Conservation (phyloP, 2,888 invertebrate genomes). For the Siphonodentalium dalli region DNA sequence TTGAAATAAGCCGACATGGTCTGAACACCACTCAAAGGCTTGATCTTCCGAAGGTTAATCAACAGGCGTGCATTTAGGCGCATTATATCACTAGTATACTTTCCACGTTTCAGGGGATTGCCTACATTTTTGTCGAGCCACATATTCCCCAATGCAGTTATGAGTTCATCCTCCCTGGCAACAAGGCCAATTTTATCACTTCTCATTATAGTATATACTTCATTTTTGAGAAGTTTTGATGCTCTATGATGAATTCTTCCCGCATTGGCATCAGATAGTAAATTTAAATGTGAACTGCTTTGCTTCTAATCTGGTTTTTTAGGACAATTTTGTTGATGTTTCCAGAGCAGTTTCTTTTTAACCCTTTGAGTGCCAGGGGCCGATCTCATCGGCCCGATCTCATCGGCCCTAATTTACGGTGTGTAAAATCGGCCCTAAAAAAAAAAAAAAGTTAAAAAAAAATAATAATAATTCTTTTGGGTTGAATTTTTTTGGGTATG, state of each 20-base stretch:
- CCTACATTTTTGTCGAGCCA: slow-evolving; percentile 22
- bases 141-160: slow-evolving; percentile 18
- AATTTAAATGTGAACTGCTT: too few species aligned
- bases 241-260: neutral
- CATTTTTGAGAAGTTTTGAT: neutral
- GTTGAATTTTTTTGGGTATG: too few species aligned
- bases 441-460: too few species aligned
- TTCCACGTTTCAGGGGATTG: slow-evolving; percentile 17
- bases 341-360: slow-evolving; percentile 12
- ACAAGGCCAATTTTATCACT: slow-evolving; percentile 8
- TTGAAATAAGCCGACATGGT: slow-evolving; percentile 21
- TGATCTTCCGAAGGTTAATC: slow-evolving; percentile 5
- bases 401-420: too few species aligned
- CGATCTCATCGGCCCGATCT: too few species aligned
- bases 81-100: slow-evolving; percentile 21
- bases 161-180: slow-evolving; percentile 11
- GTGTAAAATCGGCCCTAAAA: too few species aligned
- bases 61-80: slow-evolving; percentile 17
- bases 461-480: too few species aligned
- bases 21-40: neutral
- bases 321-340: slow-evolving; percentile 8
- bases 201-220: slow-evolving; percentile 19
- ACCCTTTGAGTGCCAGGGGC: slow-evolving; percentile 15
- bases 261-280: too few species aligned
- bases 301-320: neutral